Evolutionary conservation across 2,113 vertebrate species (phyloP), one percentile per base, ranked within the genome.

Genomic region (Lepidothrix coronata): DNA sequence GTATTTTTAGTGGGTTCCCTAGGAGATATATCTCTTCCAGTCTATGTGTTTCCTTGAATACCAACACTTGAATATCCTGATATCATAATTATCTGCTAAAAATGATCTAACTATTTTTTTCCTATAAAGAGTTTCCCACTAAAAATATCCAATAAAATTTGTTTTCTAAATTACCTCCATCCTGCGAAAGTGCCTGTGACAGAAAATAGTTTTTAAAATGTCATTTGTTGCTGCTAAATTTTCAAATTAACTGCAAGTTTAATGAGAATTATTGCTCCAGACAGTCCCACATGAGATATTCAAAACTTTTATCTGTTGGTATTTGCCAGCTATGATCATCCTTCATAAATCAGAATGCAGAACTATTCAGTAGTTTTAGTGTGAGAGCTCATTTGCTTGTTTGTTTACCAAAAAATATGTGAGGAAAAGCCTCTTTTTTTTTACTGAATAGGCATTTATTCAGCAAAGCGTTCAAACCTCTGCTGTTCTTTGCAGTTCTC

Each of bases 1-100:
- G 81, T 91, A 95, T 92, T 91, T 95, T 92, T 95, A 96, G 91
- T 88, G 80, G 49, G 91, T 96, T 95, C 93, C 88, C 85, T 88
- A 93, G 89, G 89, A 97, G 85, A 94, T 94, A 31, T 46, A 79
- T 88, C 54, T 82, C 68, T 89, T 89, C 71, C 55, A 94, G 74
- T 59, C 87, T 75, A n/a, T 66, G 65, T 63, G 62, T 94, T 96
- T 95, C 91, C 95, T 91, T 83, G 88, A 89, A 96, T 93, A 95
- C 75, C 82, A 93, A 94, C 57, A 91, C 49, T 62, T 93, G 81
- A 95, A 92, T 78, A 93, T 94, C 82, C 59, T 96, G 89, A 85
- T 93, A 95, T 76, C 74, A 90, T 66, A 87, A 95, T 96, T 88
- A 94, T 67, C 66, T 85, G 70, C 81, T 96, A 94, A 96, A 95